These are phyloP conservation scores for Drosophila atroscutellata DNA, from an alignment of 2,888 invertebrate species.

Conservation along the genomic window DNA sequence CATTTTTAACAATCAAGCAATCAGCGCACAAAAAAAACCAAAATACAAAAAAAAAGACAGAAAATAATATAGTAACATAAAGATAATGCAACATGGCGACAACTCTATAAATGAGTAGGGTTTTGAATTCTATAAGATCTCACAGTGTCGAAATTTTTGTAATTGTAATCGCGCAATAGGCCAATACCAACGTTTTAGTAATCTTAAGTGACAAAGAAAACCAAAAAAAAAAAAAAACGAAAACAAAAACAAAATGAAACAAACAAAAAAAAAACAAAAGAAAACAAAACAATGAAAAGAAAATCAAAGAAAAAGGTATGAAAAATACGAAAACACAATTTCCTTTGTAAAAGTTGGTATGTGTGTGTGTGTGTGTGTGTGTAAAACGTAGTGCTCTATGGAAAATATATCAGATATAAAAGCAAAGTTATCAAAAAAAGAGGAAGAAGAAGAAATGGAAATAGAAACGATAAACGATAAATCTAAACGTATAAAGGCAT, in stretches of 20 bases:
- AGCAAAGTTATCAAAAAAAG: conserved; percentile 34
- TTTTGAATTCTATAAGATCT: conserved; percentile 31
- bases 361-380: conserved; percentile 45
- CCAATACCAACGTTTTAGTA: conserved; percentile 53
- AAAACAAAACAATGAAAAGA: neutral
- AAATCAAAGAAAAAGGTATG: conserved; percentile 10
- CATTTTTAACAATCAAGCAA: conserved; percentile 22
- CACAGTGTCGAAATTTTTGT: conserved; percentile 52
- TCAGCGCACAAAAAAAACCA: conserved; percentile 22
- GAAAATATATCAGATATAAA: conserved; percentile 34
- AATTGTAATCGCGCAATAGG: conserved; percentile 60
- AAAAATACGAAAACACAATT: conserved; percentile 38
- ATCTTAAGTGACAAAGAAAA: conserved; percentile 31
- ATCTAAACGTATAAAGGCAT: conserved; percentile 34
- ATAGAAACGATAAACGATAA: neutral
- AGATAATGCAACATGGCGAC: conserved; percentile 12
- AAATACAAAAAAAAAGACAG: neutral
- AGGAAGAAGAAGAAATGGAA: neutral
- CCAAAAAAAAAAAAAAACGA: conserved; percentile 11
- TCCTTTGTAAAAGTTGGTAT: conserved; percentile 43
- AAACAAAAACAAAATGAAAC: neutral
- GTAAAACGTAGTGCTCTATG: conserved; percentile 43
- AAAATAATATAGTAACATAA: neutral
- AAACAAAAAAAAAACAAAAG: no score
- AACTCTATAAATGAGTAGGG: neutral